These are phyloP conservation scores for Agrochola lota DNA, from an alignment of 2,888 invertebrate genomes.

Conservation along the genomic window DNA sequence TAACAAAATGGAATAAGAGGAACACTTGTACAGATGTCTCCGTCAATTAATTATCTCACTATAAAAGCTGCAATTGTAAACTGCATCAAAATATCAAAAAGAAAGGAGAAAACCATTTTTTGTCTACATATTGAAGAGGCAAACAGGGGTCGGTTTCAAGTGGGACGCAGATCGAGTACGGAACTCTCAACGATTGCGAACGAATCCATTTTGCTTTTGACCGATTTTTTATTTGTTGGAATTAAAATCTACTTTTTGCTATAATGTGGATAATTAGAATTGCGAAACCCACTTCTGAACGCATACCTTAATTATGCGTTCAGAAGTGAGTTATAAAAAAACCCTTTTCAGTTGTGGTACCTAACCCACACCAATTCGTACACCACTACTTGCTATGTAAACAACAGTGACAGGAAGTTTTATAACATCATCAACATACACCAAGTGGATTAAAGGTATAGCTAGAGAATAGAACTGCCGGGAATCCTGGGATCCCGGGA, in stretches of 20 bases:
- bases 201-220: slow-evolving; percentile 38
- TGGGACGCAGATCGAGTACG: slow-evolving; percentile 23
- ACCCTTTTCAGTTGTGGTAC: too few species aligned
- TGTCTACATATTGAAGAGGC: slow-evolving; percentile 17
- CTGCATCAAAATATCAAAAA: slow-evolving; percentile 29
- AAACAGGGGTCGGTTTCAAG: slow-evolving; percentile 43
- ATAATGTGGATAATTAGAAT: slow-evolving; percentile 2
- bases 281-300: not conserved
- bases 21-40: not conserved
- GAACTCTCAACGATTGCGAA: slow-evolving; percentile 19
- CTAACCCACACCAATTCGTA: too few species aligned
- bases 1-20: not conserved
- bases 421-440: too few species aligned
- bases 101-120: slow-evolving; percentile 16
- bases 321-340: not conserved
- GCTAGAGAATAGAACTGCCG: too few species aligned
- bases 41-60: not conserved
- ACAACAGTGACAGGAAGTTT: too few species aligned
- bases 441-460: too few species aligned
- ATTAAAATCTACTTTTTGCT: not conserved
- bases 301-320: too few species aligned
- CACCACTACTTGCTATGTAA: too few species aligned
- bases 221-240: slow-evolving; percentile 32
- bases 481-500: too few species aligned
- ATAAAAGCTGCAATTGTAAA: slow-evolving; percentile 8